Evolutionary conservation across 2,113 vertebrate species (phyloP).

Genomic region (Lichenostomus cassidix): DNA sequence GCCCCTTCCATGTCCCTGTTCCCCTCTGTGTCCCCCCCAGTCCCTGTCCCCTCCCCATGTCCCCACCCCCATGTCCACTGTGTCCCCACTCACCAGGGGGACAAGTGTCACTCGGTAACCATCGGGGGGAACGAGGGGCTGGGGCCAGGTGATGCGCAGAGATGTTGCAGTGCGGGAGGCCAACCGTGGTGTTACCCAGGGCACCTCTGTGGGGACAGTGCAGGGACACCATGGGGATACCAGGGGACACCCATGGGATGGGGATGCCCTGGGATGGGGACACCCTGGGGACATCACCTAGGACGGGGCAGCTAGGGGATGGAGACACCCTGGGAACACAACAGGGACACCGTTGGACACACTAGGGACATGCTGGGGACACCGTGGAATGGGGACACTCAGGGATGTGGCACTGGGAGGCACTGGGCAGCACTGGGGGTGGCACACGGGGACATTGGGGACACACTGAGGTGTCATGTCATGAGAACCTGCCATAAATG

Average conservation of each 20-base stretch:
- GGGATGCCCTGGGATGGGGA: not conserved
- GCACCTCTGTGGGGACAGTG: not conserved
- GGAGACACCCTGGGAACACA: not conserved
- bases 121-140: not conserved
- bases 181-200: not conserved
- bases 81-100: not conserved
- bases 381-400: not conserved
- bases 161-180: not conserved
- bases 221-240: not conserved
- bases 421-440: not conserved
- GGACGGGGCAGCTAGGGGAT: not conserved
- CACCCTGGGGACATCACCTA: not conserved
- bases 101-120: not conserved
- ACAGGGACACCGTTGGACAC: not conserved
- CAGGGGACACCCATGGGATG: not conserved
- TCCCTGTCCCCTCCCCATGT: too few species aligned
- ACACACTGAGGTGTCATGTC: not conserved
- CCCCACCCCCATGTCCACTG: not conserved
- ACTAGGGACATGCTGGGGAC: not conserved
- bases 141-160: not conserved
- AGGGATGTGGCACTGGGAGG: not conserved
- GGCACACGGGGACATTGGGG: not conserved
- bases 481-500: accelerated
- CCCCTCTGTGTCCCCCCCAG: not conserved
- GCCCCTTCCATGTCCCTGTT: not conserved